Evolutionary conservation across 1,140 invertebrate species (phyloP).

Genomic region (Ectropis grisescens): DNA sequence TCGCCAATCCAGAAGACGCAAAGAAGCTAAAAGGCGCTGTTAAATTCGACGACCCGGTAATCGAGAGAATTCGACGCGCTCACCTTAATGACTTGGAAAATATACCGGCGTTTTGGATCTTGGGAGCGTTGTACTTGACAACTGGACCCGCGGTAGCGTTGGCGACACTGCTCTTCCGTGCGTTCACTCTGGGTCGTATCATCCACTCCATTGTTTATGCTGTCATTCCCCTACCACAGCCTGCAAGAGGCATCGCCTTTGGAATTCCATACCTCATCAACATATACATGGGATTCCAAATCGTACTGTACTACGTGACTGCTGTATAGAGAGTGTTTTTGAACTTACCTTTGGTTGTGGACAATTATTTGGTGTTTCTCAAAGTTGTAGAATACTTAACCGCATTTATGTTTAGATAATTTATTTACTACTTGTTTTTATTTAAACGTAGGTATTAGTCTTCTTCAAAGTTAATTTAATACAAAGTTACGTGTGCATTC

Average conservation of each 20-base stretch:
- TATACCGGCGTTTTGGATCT: constrained; percentile 74
- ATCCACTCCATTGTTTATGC: constrained; percentile 76
- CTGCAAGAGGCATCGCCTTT: constrained; percentile 69
- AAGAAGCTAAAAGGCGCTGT: constrained; percentile 45
- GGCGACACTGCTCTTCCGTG: constrained; percentile 71
- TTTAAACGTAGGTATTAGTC: no score
- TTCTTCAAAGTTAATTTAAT: no score
- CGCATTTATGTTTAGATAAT: no score
- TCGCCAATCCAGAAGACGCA: constrained; percentile 36
- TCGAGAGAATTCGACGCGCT: constrained; percentile 69
- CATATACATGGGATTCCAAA: constrained; percentile 26
- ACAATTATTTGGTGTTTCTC: no score
- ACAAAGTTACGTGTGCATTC: no score
- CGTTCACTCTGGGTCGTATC: constrained; percentile 70
- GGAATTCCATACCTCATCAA: constrained; percentile 16
- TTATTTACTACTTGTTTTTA: no score
- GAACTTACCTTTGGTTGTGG: no score
- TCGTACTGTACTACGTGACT: constrained; percentile 16
- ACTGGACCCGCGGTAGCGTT: constrained; percentile 66
- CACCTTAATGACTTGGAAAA: constrained; percentile 81
- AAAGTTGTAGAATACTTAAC: no score
- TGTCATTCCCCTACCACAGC: constrained; percentile 71
- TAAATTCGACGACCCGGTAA: constrained; percentile 54
- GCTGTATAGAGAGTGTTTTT: constrained; percentile 15
- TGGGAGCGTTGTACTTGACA: constrained; percentile 72